Base-by-base conservation (phyloP, 2,113 vertebrate genomes). In the Mesocricetus auratus region DNA sequence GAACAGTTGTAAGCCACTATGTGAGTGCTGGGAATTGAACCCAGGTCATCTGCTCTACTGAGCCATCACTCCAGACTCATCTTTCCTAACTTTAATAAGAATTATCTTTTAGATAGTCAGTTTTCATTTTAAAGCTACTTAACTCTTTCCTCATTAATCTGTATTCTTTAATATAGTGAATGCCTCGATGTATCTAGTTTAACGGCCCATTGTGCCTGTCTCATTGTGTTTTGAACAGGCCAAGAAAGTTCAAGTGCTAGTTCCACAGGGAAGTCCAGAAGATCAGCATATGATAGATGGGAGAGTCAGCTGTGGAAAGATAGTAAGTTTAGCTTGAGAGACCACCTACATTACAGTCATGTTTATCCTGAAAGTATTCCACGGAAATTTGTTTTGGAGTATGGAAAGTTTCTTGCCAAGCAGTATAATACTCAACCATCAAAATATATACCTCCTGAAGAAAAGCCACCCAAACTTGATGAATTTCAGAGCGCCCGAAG, bases 301-400 rank as follows among this genome's bases (percentile, higher is more conserved):
- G 98, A 99, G 97, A 99, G 99, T 98, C 98, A 97, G 88, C 92
- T 98, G 31, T 99, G 99, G 99, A 31, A 56, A 26, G 90, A 97
- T 62, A 98, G 99, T n/a, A 99, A 95, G 71, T 95, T 97, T 79
- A 97, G 98, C 24, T 89, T 99, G 94, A 96, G 94, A 4, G 98
- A 98, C 68, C 99, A 99, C 95, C 94, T 99, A 39, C 50, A 93
- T 92, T 98, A 98, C 90, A 98, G 98, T 62, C 93, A 62, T n/a
- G 91, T 99, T 96, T 97, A 98, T 93, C 97, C 98, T 87, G 99
- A 99, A 98, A 99, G 99, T 94, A 45, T 99, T 96, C 97, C 98
- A 69, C 98, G 97, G 90, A 99, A 98, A 98, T 99, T 99, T 98
- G 94, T 97, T 62, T 98, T 98, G 1, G 95, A 98, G 1, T 97